These are phyloP conservation scores for Aurelia sp. DNA, from an alignment of 30 jellyfish, hydroid and myxozoan species.

Conservation along the genomic window DNA sequence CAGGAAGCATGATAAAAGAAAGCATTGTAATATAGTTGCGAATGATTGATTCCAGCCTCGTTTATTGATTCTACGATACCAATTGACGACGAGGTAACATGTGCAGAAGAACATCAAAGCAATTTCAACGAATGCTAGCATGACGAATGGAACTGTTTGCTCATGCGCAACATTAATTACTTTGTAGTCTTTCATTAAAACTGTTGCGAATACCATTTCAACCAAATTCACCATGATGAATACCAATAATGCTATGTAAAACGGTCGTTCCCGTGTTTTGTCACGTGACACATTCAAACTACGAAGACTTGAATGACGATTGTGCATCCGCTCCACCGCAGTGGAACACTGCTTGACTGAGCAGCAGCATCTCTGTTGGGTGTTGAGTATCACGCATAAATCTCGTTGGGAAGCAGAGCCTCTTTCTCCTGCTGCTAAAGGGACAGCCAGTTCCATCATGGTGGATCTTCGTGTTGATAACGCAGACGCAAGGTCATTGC, in stretches of 20 bases:
- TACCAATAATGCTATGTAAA: slow-evolving; percentile 6
- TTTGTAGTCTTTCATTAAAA: slow-evolving; percentile 14
- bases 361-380: slow-evolving; percentile 28
- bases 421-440: background rate
- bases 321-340: background rate
- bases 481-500: background rate
- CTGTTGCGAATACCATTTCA: slow-evolving; percentile 21
- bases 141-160: slow-evolving; percentile 20
- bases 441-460: background rate
- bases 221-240: slow-evolving; percentile 9
- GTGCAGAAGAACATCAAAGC: slow-evolving; percentile 10
- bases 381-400: background rate
- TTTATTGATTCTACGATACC: slow-evolving; percentile 20
- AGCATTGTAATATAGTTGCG: slow-evolving; percentile 49
- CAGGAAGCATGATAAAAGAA: slow-evolving; percentile 41
- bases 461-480: background rate
- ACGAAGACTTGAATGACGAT: background rate
- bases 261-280: slow-evolving; percentile 14
- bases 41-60: slow-evolving; percentile 60
- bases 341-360: slow-evolving; percentile 43
- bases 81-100: slow-evolving; percentile 1
- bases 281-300: background rate
- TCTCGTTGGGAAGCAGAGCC: background rate
- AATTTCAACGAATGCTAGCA: slow-evolving; percentile 27
- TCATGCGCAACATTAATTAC: slow-evolving; percentile 30